Evolutionary conservation across 2,888 invertebrate species (phyloP), one percentile per base, ranked within the genome.

Genomic region (Heterodera filipjevi): DNA sequence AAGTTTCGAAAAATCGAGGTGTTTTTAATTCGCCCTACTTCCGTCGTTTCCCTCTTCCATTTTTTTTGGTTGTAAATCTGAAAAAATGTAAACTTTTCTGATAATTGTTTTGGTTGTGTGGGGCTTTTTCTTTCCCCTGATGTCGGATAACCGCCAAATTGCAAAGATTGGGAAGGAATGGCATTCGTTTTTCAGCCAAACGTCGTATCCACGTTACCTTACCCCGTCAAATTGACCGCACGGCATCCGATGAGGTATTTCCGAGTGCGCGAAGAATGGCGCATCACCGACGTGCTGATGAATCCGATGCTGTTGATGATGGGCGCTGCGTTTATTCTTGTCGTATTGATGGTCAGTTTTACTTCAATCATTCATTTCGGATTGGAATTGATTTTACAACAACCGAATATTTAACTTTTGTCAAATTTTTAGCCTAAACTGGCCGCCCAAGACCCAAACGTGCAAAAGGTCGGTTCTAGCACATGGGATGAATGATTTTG

Each of bases 191-290:
- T 84, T 39, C 81, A 87, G 86, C 87, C 87, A 12, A 86, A 84
- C 70, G 81, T 81, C 27, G 87, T 87, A 3, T 80, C 81, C 59
- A 95, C 95, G 90, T 93, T 97, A 77, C 93, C 94, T 0, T 98
- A 98, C 90, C 98, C 99, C 1, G 91, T 99, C 71, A 93, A 94
- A 89, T 92, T 99, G 91, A 94, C 95, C 89, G 93, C 95, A 0
- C 89, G 94, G 32, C 93, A 94, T 22, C 93, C 92, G 84, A 89
- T 90, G 8, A 89, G 89, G 46, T 91, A 91, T 85, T 99, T 98
- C 91, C 95, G 96, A 92, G 92, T 93, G 30, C 92, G 98, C 71
- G 98, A 99, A 90, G 96, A 97, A 89, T 97, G 96, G 96, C 92
- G 96, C 89, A 91, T 97, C 19, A 96, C 96, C 0, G 98, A 99